Conservation (phyloP, 2,113 vertebrate genomes). For the Tauraco erythrolophus region DNA sequence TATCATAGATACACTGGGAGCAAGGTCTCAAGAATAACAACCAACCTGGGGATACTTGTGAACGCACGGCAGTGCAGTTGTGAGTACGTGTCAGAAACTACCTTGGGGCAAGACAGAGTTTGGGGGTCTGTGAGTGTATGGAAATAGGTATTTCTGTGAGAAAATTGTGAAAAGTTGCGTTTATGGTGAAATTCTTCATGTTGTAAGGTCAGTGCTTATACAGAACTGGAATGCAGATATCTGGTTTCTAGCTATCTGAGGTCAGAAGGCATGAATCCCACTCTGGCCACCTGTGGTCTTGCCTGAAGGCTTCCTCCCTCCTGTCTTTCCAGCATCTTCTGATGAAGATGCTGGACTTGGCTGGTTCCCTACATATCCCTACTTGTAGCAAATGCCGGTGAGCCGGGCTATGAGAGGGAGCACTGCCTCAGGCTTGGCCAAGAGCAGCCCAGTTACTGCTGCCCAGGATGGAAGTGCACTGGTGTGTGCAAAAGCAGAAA, state of each 20-base stretch:
- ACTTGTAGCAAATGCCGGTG: not conserved
- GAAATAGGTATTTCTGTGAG: not conserved
- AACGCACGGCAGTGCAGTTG: fast-evolving
- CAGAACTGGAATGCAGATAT: not conserved
- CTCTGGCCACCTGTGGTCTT: not conserved
- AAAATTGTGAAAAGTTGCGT: not conserved
- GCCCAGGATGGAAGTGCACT: not conserved
- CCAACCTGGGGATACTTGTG: not conserved
- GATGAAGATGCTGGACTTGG: not conserved
- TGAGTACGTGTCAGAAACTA: not conserved
- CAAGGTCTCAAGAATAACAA: not conserved
- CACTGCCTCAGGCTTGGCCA: not conserved
- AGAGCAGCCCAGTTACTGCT: not conserved
- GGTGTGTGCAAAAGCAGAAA: not conserved
- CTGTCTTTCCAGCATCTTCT: not conserved
- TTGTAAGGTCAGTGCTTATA: not conserved
- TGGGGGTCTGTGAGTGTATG: no score
- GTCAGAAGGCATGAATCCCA: not conserved
- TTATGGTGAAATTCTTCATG: not conserved
- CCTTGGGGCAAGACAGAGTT: not conserved
- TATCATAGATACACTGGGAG: not conserved
- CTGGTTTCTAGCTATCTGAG: not conserved
- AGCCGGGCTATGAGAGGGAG: not conserved
- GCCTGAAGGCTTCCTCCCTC: not conserved
- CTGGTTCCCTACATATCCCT: not conserved